These are phyloP conservation scores for Drosophila helvetica DNA, from an alignment of 2,888 invertebrate genomes.

Conservation along the genomic window DNA sequence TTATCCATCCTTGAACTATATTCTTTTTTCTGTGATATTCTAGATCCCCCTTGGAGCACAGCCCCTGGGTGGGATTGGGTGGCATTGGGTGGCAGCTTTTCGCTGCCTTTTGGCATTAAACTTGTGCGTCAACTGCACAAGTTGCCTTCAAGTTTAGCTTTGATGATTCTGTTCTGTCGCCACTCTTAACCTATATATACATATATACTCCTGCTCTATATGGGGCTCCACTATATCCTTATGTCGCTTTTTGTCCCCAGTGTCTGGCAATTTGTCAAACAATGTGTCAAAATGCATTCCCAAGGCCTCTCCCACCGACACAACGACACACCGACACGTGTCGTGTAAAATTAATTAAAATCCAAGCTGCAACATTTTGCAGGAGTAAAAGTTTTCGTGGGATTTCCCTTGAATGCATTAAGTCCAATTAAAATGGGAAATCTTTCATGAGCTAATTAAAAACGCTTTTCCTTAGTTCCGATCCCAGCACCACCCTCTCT, in stretches of 20 bases:
- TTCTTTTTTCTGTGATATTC: no score
- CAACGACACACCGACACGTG: conserved; percentile 2
- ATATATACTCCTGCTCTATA: background rate
- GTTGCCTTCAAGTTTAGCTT: conserved; percentile 63
- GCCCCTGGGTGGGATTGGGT: no score
- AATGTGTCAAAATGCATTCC: conserved; percentile 75
- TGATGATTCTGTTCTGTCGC: conserved; percentile 64
- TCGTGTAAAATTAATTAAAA: conserved; percentile 71
- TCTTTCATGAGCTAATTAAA: conserved; percentile 57
- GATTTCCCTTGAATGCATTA: conserved; percentile 63
- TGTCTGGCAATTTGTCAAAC: conserved; percentile 77
- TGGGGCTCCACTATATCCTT: background rate
- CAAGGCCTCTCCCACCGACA: conserved; percentile 15
- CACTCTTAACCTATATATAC: background rate
- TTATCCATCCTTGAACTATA: no score
- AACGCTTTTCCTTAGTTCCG: conserved; percentile 30
- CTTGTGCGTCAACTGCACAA: conserved; percentile 52
- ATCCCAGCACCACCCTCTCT: background rate
- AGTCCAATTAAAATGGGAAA: conserved; percentile 65
- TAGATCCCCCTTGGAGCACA: no score
- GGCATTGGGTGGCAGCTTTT: conserved; percentile 57
- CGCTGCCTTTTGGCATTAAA: conserved; percentile 65
- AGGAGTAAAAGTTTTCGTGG: conserved; percentile 46
- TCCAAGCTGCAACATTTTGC: conserved; percentile 49
- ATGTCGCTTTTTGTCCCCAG: conserved; percentile 42